Evolutionary conservation across 2,113 vertebrate genomes (phyloP), one percentile per base, ranked within the genome.

Genomic region (Phalacrocorax aristotelis): DNA sequence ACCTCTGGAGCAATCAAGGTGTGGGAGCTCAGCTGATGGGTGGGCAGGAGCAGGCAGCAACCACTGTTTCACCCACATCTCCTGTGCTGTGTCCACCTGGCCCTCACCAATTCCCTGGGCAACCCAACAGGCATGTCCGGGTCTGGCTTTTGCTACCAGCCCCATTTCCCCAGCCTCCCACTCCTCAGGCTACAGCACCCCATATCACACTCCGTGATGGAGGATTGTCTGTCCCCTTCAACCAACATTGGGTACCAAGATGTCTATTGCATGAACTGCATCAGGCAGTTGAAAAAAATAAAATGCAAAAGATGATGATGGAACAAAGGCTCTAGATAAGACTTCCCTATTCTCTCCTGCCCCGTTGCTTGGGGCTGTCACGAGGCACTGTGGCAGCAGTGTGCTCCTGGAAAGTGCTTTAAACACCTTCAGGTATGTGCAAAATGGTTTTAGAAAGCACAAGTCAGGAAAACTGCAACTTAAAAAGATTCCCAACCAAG

Each of bases 91-190:
- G 2, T 62, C 48, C 1, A 0, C 25, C 20, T 74, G 66, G 23
- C 12, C 27, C 17, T 32, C 78, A 62, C 20, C 13, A 57, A 36
- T 15, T 72, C 30, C 38, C 46, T 69, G 60, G 78, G 10, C 48
- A 74, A 62, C 8, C 20, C 36, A 62, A 40, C 7, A 40, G 12
- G 29, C 27, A 62, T 0, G 1, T 40, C 54, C 1, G 0, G 5
- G 14, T 46, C n/a, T 55, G 26, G 52, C 10, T 83, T 6, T 30
- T 78, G 42, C 60, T 62, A 55, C 32, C 54, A 68, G 40, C 8
- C 9, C 40, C 11, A 23, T 7, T 72, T 61, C n/a, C 30, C 34
- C 64, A 49, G 19, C 13, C 38, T 52, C 49, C 49, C 36, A 13
- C 22, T 52, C 34, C 44, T 71, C 34, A 15, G 18, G 38, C 38